Evolutionary conservation across 2,888 invertebrate species (phyloP), one percentile per base, ranked within the genome.

Genomic region (Stratiomys singularior): DNA sequence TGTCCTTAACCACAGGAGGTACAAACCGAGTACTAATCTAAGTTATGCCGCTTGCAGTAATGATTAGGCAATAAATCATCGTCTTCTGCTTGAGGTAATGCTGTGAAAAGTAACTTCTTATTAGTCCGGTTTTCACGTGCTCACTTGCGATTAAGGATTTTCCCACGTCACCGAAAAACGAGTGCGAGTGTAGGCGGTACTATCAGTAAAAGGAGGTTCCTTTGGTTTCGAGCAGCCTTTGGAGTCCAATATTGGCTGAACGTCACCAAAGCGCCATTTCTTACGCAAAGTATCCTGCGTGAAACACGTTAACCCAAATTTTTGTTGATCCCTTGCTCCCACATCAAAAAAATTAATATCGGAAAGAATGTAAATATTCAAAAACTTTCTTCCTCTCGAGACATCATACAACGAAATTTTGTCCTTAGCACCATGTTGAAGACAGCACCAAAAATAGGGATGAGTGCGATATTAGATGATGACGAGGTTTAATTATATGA

Each of bases 61-160:
- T 56, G 71, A 74, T 60, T 44, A 58, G 58, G 74, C 60, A 74
- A 74, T 74, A 74, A 74, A 74, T 74, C 74, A 60, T 74, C 58
- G 58, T 74, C 37, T 44, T 60, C 18, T 28, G 30, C 28, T 72
- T 52, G 21, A 18, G 58, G 74, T 37, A 25, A 74, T 72, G 74
- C 21, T 37, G 44, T 74, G 60, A 58, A 58, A 74, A 30, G 58
- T 58, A 58, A 74, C 37, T 11, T 15, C 37, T 74, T 74, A 74
- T 74, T 74, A 74, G n/a, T 74, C 74, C 74, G 37, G 23, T 58
- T 58, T 52, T 74, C 46, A 58, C 74, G 74, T 60, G 74, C 25
- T 58, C 37, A 60, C 37, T 23, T 25, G 72, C 21, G 18, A 58
- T 74, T 74, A 28, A 23, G 37, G 44, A 60, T 60, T 60, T 60